These are phyloP conservation scores for Brachyptera putata DNA, from an alignment of 2,888 invertebrate genomes.

Conservation along the genomic window DNA sequence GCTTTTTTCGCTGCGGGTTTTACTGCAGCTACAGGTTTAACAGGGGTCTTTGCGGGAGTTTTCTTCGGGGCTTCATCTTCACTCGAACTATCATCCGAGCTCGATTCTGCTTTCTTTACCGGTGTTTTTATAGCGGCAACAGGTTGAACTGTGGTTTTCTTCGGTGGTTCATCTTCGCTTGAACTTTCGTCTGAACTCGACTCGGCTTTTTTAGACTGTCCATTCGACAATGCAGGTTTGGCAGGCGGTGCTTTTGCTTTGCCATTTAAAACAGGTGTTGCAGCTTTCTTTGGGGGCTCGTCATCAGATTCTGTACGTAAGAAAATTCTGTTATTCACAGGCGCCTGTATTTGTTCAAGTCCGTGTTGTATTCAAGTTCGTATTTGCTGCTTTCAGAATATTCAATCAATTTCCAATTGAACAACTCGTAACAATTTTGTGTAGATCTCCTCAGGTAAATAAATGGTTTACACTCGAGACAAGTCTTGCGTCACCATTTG, in stretches of 20 bases:
- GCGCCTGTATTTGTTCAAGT: no score
- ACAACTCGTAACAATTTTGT: no score
- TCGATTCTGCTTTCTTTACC: conserved; percentile 29
- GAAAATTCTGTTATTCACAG: no score
- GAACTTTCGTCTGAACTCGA: conserved; percentile 18
- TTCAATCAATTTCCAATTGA: no score
- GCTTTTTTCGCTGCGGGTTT: conserved; percentile 35
- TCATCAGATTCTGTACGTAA: conserved; percentile 40
- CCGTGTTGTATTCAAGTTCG: no score
- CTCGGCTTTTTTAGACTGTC: conserved; percentile 33
- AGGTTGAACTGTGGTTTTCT: conserved; percentile 27
- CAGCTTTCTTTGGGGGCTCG: conserved; percentile 35
- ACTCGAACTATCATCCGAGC: conserved; percentile 27
- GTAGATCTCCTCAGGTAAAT: no score
- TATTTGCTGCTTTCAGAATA: no score
- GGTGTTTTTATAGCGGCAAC: conserved; percentile 34
- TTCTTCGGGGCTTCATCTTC: conserved; percentile 38
- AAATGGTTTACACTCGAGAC: no score
- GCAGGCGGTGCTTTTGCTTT: conserved; percentile 30
- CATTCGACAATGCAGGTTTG: conserved; percentile 34
- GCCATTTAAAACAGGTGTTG: conserved; percentile 31
- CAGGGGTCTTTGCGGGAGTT: conserved; percentile 32
- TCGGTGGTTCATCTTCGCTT: conserved; percentile 36
- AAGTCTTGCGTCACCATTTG: no score
- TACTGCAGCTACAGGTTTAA: conserved; percentile 34